phyloP scores from a whole-genome alignment of 2,113 vertebrate species.

The Turdus rufiventris region DNA sequence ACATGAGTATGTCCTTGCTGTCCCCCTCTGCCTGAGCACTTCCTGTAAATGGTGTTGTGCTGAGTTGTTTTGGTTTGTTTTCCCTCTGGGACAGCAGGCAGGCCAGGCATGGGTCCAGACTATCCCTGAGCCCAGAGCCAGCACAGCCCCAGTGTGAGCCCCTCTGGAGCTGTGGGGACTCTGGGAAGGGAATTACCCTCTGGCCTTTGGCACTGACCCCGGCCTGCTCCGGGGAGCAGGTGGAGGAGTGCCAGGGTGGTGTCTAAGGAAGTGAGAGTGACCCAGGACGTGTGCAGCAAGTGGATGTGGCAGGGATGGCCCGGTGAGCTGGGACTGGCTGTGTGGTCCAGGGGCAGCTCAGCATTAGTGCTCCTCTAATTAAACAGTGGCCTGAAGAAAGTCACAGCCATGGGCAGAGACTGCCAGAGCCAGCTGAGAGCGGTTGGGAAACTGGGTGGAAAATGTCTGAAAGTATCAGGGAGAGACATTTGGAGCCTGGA shows the following conservation, averaged over 20 bases:
- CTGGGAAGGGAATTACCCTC: not conserved
- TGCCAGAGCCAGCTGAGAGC: not conserved
- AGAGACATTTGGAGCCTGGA: not conserved
- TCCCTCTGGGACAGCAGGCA: not conserved
- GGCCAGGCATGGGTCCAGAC: not conserved
- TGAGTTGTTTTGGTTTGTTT: not conserved
- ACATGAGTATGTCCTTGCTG: not conserved
- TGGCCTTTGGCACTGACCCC: not conserved
- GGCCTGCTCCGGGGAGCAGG: not conserved
- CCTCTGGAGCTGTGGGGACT: not conserved
- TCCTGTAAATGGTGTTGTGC: not conserved
- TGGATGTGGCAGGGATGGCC: not conserved
- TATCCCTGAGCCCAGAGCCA: not conserved
- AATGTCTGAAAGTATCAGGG: not conserved
- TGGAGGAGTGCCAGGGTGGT: not conserved
- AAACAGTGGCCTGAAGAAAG: not conserved
- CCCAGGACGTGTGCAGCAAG: not conserved
- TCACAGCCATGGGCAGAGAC: not conserved
- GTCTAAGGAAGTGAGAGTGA: not conserved
- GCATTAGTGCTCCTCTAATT: not conserved
- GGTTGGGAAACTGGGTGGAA: not conserved
- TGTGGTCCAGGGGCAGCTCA: not conserved
- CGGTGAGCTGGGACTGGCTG: not conserved
- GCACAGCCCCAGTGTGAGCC: accelerated
- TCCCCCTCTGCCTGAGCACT: not conserved